Conservation (phyloP, 2,888 invertebrate genomes). For the Chouioia cunea region DNA sequence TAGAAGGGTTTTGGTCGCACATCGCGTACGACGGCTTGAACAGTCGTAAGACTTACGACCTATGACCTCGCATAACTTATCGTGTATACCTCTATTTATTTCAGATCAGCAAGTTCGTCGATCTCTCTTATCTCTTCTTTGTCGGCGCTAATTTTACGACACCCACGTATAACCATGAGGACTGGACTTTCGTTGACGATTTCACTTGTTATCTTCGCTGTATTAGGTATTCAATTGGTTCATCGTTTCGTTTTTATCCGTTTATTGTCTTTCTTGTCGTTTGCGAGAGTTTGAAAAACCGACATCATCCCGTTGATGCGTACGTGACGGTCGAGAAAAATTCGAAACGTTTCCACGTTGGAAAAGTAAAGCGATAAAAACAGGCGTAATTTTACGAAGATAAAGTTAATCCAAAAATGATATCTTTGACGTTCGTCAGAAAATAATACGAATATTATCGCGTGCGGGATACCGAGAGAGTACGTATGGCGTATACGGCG, state of each 20-base stretch:
- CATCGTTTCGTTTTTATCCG: conserved; percentile 1
- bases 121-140: conserved; percentile 37
- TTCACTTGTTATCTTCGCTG: conserved; percentile 52
- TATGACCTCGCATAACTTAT: conserved; percentile 38
- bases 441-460: background rate
- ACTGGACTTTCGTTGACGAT: conserved; percentile 21
- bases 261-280: too few relatives aligned
- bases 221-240: conserved; percentile 50
- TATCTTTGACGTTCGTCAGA: conserved; percentile 15
- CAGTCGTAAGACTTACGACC: conserved; percentile 25
- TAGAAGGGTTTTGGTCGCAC: background rate
- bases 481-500: background rate
- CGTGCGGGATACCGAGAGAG: conserved; percentile 30
- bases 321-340: too few relatives aligned
- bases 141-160: conserved; percentile 31
- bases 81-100: conserved; percentile 37
- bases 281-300: conserved; percentile 11
- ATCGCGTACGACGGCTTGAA: too few relatives aligned
- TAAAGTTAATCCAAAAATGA: conserved; percentile 27
- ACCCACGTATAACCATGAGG: conserved; percentile 27
- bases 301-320: too few relatives aligned
- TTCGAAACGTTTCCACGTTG: too few relatives aligned
- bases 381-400: background rate
- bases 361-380: background rate
- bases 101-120: conserved; percentile 47